Percentiles rank a stretch among this genome's conserved stretches.
These are phyloP conservation scores for Lutjanus argentimaculatus DNA, from an alignment of 2,797 vertebrate genomes.

Conservation along the genomic window DNA sequence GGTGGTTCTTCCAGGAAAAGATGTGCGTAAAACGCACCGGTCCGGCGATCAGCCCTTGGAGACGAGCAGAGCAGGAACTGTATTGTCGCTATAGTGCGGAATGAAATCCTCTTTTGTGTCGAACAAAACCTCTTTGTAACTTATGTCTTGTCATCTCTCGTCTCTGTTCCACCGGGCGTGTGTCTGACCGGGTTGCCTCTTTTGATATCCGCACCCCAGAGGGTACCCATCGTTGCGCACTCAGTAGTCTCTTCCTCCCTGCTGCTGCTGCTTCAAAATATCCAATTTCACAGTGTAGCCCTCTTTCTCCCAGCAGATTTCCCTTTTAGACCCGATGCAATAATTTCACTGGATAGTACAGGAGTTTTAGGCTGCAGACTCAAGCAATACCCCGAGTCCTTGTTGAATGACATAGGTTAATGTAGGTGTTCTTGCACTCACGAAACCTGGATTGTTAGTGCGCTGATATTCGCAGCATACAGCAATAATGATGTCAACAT, in stretches of 20 bases:
- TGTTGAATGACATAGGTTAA: constrained; percentile 8
- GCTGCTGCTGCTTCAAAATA: constrained; percentile 57
- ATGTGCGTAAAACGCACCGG: constrained; percentile 61
- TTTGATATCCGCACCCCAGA: constrained; percentile 46
- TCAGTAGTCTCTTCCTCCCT: constrained; percentile 19
- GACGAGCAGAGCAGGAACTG: constrained; percentile 23
- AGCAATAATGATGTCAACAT: constrained; percentile 53
- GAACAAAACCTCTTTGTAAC: constrained; percentile 47
- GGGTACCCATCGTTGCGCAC: constrained; percentile 64
- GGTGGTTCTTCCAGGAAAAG: constrained; percentile 17
- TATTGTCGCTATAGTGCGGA: neutral
- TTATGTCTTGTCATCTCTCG: constrained; percentile 58
- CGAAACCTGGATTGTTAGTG: constrained; percentile 13
- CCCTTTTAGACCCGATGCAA: constrained; percentile 24
- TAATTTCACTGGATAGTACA: constrained; percentile 32
- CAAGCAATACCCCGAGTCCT: constrained; percentile 3
- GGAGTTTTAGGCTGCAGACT: constrained; percentile 32
- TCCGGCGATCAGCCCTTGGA: constrained; percentile 41
- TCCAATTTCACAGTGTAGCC: constrained; percentile 61
- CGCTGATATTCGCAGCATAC: constrained; percentile 48
- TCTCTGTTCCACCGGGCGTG: constrained; percentile 32
- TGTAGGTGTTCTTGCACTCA: constrained; percentile 4
- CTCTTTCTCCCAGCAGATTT: constrained; percentile 49
- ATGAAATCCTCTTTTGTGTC: constrained; percentile 32
- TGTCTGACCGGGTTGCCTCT: constrained; percentile 38